These are phyloP conservation scores for Crypturellus tataupa DNA, from an alignment of 2,797 vertebrate genomes.

Conservation along the genomic window DNA sequence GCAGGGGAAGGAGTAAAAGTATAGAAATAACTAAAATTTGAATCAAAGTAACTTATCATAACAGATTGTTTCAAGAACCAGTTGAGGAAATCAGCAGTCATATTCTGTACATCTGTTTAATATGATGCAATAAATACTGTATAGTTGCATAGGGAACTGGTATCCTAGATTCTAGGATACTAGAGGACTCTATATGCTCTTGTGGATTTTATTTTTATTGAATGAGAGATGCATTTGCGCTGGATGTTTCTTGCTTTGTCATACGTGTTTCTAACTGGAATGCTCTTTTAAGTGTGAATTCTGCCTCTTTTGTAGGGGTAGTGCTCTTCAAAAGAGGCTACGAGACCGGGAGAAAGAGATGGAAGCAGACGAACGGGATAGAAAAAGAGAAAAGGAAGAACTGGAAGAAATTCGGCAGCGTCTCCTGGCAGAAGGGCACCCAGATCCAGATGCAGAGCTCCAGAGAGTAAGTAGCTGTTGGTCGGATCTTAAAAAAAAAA, in stretches of 20 bases:
- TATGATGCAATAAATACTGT: neutral
- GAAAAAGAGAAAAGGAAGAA: constrained; percentile 98
- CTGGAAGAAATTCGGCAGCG: constrained; percentile 97
- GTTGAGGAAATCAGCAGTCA: neutral
- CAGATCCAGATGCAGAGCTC: constrained; percentile 97
- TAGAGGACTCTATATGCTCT: neutral
- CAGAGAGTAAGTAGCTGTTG: constrained; percentile 88
- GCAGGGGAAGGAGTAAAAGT: neutral
- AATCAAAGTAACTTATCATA: neutral
- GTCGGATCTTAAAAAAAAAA: neutral
- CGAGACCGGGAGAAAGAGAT: constrained; percentile 98
- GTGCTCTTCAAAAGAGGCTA: constrained; percentile 97
- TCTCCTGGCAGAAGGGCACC: constrained; percentile 97
- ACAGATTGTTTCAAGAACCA: neutral
- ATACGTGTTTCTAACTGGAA: neutral
- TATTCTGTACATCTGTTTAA: neutral
- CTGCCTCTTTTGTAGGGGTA: constrained; percentile 86
- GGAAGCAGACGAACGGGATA: constrained; percentile 97
- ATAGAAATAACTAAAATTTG: neutral
- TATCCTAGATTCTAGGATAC: neutral
- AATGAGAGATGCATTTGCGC: neutral
- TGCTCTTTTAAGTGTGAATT: neutral
- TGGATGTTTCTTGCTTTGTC: neutral
- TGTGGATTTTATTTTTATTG: neutral
- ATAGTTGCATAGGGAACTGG: neutral